phyloP scores from a whole-genome alignment of 2,113 vertebrate genomes.

The Ramphastos sulfuratus region DNA sequence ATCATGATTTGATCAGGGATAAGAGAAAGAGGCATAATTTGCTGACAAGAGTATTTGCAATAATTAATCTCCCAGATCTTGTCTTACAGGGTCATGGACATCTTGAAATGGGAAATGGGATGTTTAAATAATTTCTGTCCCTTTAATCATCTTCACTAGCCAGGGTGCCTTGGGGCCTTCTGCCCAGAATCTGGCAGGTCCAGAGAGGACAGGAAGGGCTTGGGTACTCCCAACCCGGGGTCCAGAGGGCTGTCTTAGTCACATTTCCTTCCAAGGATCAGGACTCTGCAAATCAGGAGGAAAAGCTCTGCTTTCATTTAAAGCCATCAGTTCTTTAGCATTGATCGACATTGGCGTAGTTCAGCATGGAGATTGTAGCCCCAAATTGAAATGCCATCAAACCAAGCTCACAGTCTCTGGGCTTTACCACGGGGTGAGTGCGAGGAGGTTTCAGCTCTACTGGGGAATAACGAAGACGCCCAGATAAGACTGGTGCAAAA shows the following conservation, averaged over 20 bases:
- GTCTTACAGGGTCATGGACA: background rate
- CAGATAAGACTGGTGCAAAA: background rate
- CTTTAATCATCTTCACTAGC: slow-evolving; percentile 9
- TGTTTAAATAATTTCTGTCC: slow-evolving; percentile 9
- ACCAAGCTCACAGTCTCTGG: background rate
- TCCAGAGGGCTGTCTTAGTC: too few species aligned
- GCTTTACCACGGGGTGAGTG: background rate
- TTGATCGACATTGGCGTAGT: background rate
- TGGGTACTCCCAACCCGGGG: rapidly evolving
- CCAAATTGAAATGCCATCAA: background rate
- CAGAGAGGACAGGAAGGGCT: background rate
- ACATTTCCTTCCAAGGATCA: background rate
- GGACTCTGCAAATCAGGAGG: background rate
- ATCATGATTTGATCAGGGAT: slow-evolving; percentile 58
- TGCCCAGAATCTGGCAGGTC: background rate
- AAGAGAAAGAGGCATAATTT: slow-evolving; percentile 55
- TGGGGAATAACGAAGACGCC: background rate
- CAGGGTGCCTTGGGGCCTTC: background rate
- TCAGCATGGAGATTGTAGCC: background rate
- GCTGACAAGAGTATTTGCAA: slow-evolving; percentile 49
- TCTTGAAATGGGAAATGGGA: slow-evolving; percentile 39
- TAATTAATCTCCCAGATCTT: slow-evolving; percentile 65
- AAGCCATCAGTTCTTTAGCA: background rate
- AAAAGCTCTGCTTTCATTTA: background rate
- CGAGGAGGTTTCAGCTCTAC: background rate